Conservation (phyloP, 53 echinoderm and acorn worm genomes). For the Pentamera pediparva region DNA sequence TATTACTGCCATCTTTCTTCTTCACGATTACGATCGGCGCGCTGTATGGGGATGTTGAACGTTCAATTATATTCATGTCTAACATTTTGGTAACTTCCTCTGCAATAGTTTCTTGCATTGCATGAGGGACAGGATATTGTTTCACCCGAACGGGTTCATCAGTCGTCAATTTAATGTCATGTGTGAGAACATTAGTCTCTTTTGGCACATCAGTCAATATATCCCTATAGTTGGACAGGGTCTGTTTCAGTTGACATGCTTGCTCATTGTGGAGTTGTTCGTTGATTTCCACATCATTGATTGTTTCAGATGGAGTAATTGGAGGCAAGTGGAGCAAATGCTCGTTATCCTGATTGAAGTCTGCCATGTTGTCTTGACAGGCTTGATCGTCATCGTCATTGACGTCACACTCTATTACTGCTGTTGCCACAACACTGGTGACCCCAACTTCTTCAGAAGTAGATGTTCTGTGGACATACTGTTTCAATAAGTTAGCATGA, state of each 20-base stretch:
- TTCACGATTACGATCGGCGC: constrained; percentile 50
- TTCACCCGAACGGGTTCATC: constrained; percentile 27
- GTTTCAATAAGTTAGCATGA: constrained; percentile 19
- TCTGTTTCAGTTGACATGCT: background rate
- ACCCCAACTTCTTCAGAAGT: too few relatives aligned
- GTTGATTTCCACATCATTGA: constrained; percentile 18
- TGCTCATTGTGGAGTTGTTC: background rate
- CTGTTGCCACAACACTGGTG: background rate
- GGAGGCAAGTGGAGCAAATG: constrained; percentile 21
- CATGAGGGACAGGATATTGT: constrained; percentile 49
- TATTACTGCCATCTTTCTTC: constrained; percentile 51
- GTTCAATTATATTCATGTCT: constrained; percentile 44
- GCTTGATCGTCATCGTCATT: background rate
- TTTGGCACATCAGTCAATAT: constrained; percentile 57
- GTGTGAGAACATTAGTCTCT: constrained; percentile 15
- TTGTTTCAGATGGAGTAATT: background rate
- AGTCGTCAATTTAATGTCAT: constrained; percentile 38
- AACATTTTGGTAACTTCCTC: constrained; percentile 47
- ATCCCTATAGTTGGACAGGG: constrained; percentile 25
- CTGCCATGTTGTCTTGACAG: background rate
- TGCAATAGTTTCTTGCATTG: constrained; percentile 20
- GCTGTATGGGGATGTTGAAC: constrained; percentile 43
- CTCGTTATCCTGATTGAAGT: constrained; percentile 8
- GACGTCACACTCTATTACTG: background rate
- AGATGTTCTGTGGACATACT: too few relatives aligned